These are phyloP conservation scores for Charanyca ferruginea DNA, from an alignment of 2,888 invertebrate species.

Conservation along the genomic window DNA sequence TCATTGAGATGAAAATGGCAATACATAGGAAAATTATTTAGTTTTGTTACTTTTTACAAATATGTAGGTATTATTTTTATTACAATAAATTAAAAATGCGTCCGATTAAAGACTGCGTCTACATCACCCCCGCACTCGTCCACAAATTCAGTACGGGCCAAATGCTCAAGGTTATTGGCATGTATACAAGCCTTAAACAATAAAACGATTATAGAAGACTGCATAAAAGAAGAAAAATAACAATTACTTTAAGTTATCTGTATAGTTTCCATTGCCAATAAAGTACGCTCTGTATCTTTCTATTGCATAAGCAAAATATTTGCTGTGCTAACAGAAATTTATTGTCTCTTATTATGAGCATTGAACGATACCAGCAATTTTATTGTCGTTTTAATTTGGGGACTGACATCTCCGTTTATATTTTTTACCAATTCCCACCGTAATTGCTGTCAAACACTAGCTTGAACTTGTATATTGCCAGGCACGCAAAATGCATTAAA, in stretches of 20 bases:
- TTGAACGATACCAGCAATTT: not conserved
- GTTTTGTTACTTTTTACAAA: too few relatives aligned
- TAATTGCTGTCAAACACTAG: not conserved
- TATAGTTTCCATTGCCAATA: constrained; percentile 1
- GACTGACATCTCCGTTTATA: not conserved
- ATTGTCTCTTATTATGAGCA: not conserved
- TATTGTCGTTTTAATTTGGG: not conserved
- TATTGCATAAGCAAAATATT: not conserved
- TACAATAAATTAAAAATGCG: too few relatives aligned
- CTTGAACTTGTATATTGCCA: not conserved
- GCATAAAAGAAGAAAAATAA: constrained; percentile 15
- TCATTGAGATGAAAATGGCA: too few relatives aligned
- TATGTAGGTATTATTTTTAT: too few relatives aligned
- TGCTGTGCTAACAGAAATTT: not conserved
- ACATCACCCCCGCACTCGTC: too few relatives aligned
- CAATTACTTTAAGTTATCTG: not conserved
- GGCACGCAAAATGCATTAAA: not conserved
- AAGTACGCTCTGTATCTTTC: not conserved
- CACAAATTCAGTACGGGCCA: too few relatives aligned
- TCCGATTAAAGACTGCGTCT: too few relatives aligned
- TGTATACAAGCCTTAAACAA: too few relatives aligned
- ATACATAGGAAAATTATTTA: too few relatives aligned
- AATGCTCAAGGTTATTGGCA: too few relatives aligned
- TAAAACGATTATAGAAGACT: constrained; percentile 2
- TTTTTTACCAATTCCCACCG: not conserved